Conservation (phyloP, 2,888 invertebrate genomes). For the Ethmia dodecea region DNA sequence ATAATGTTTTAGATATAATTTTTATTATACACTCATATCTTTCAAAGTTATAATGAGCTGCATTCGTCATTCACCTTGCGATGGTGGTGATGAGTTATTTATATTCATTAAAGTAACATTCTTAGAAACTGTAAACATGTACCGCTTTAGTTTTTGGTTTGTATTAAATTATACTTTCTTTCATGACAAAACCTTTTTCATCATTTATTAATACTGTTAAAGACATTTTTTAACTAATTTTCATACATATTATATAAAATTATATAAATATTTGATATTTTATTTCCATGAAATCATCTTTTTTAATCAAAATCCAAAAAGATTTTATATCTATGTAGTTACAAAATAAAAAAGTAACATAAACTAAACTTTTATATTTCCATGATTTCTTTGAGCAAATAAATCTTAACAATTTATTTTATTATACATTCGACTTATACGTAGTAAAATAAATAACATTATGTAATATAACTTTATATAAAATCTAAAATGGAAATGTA, state of each 20-base stretch:
- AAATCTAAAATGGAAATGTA: constrained; percentile 74
- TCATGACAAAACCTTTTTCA: constrained; percentile 52
- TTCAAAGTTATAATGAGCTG: constrained; percentile 3
- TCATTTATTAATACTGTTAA: constrained; percentile 57
- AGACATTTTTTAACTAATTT: constrained; percentile 68
- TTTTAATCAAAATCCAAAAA: too few relatives aligned
- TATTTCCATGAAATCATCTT: constrained; percentile 22
- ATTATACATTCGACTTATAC: constrained; percentile 57
- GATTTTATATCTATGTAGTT: too few relatives aligned
- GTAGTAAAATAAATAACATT: constrained; percentile 1
- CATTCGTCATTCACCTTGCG: constrained; percentile 2
- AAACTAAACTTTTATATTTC: constrained; percentile 50
- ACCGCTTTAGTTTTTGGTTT: constrained; percentile 38
- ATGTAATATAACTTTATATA: constrained; percentile 73
- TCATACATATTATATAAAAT: constrained; percentile 72
- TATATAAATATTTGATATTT: constrained; percentile 36
- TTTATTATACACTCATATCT: constrained; percentile 7
- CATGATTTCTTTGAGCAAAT: constrained; percentile 70
- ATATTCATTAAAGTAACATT: constrained; percentile 28
- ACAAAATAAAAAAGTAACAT: constrained; percentile 8
- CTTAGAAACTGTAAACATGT: constrained; percentile 27
- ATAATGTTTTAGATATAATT: constrained; percentile 11
- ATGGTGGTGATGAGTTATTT: constrained; percentile 7
- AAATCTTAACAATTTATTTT: constrained; percentile 61
- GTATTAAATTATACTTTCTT: constrained; percentile 36